A percentile compares a stretch with the other conserved stretches of the same genome.
phyloP scores from a whole-genome alignment of 2,113 vertebrate genomes.

The Cynoglossus semilaevis region DNA sequence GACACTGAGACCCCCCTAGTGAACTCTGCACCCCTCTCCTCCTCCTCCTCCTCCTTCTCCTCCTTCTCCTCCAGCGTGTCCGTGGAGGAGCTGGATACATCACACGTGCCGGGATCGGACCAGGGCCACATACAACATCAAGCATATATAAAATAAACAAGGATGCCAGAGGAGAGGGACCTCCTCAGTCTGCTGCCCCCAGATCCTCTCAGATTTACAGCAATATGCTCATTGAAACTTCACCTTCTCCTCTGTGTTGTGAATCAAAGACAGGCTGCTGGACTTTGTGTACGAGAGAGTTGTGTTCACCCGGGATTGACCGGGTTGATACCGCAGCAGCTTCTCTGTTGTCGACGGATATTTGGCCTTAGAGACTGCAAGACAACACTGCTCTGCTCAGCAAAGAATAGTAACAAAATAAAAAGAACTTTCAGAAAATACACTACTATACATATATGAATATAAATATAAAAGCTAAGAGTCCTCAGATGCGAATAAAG shows the following conservation, averaged over 20 bases:
- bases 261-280: constrained; percentile 34
- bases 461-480: constrained; percentile 51
- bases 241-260: constrained; percentile 40
- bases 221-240: constrained; percentile 65
- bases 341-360: constrained; percentile 51
- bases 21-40: constrained; percentile 36
- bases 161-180: constrained; percentile 30
- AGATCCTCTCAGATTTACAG: constrained; percentile 61
- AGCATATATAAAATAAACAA: constrained; percentile 22
- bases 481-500: constrained; percentile 74
- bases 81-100: constrained; percentile 42
- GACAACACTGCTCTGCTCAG: constrained; percentile 46
- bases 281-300: constrained; percentile 34
- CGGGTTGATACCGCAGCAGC: constrained; percentile 47
- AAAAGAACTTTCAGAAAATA: constrained; percentile 53
- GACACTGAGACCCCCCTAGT: constrained; percentile 44
- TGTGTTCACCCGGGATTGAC: constrained; percentile 29
- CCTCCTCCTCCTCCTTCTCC: constrained; percentile 27
- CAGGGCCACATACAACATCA: constrained; percentile 27
- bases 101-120: constrained; percentile 40
- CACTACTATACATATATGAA: constrained; percentile 54
- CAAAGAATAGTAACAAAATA: constrained; percentile 50
- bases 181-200: constrained; percentile 36
- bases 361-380: constrained; percentile 65
- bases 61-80: constrained; percentile 25